Base-by-base conservation (phyloP, 2,888 invertebrate genomes). In the Augochlorella aurata region DNA sequence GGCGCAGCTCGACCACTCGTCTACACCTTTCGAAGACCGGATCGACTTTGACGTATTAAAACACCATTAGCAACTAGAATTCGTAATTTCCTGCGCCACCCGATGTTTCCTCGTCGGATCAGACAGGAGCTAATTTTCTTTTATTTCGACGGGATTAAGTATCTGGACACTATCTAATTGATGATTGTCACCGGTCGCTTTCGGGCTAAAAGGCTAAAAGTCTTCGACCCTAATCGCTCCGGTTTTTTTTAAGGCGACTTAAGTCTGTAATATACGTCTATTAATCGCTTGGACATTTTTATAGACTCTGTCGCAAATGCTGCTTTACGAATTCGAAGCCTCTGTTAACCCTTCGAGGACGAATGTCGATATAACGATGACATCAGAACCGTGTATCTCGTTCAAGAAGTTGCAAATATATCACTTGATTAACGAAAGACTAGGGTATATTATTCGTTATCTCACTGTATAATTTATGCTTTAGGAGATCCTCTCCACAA, bases 21-120 rank as follows among this genome's bases (percentile, higher is more conserved):
- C 81, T 72, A 84, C 82, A 86, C 88, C 85, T 84, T 84, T 67
- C 18, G 58, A 14, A 5, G 38, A 44, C 18, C 78, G 29, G 52
- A 29, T 50, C 63, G n/a, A 50, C 76, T 72, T 78, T 77, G 69
- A 68, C 63, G 65, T 44, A 74, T 75, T 74, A 75, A 79, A 75
- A 78, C 67, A 38, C 45, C 76, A 61, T 80, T 72, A 77, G 18
- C 63, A 29, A 9, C 29, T 29, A n/a, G 49, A 73, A 70, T 83
- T 70, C 66, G 58, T 67, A 18, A 66, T 82, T 61, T 61, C 69
- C 47, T 49, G 18, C 16, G 4, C 10, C 16, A 38, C 14, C 38
- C 38, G 38, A 4, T 38, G 38, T 38, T 5, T 38, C 38, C 38
- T 2, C 38, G 7, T 38, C n/a, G 45, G 44, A 54, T 52, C n/a